Base-by-base conservation (phyloP, 2,888 invertebrate species). In the Luperina nickerlii region DNA sequence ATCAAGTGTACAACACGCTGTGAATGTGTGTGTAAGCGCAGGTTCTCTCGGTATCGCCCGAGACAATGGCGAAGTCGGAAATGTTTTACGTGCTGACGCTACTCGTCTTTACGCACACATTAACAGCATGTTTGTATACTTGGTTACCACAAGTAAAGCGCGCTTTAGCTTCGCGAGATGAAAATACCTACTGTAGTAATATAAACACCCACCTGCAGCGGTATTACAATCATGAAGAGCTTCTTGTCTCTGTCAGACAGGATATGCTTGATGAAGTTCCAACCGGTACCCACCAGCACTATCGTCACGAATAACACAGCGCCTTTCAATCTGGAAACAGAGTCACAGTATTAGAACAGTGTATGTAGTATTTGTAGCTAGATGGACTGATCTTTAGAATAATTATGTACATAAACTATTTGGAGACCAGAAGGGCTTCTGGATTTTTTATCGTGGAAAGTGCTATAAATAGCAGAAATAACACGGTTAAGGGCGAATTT, bases 231-330 rank as follows among this genome's bases (percentile, higher is more conserved):
- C 98, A 99, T 99, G 94, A 99, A 99, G 32, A 99, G 97, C 93
- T 99, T 99, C 95, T 99, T 99, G 93, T 99, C 99, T 86, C 99
- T 98, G 90, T 99, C 99, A 0, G 99, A 98, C 45, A 99, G 97
- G 87, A 99, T 99, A 94, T 99, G 99, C 93, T 99, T 99, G 90
- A 99, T 99, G 94, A 99, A 99, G 63, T 99, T 99, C 99, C 99
- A 99, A 0, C 99, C 99, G 11, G 99, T 99, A 70, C 99, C 99
- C 88, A 99, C 99, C 20, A 99, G 97, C 20, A 99, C 98, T 87
- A 99, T 98, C 0, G 99, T 99, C 81, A 99, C 99, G 93, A 99
- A 99, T 74, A 99, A 96, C 68, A 99, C 98, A 0, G 99, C 99
- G 20, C 99, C 99, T 95, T 99, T 99, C 79, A 99, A 96, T 88